Conservation (phyloP, 1,140 invertebrate genomes). For the Drosophila quadrilineata region DNA sequence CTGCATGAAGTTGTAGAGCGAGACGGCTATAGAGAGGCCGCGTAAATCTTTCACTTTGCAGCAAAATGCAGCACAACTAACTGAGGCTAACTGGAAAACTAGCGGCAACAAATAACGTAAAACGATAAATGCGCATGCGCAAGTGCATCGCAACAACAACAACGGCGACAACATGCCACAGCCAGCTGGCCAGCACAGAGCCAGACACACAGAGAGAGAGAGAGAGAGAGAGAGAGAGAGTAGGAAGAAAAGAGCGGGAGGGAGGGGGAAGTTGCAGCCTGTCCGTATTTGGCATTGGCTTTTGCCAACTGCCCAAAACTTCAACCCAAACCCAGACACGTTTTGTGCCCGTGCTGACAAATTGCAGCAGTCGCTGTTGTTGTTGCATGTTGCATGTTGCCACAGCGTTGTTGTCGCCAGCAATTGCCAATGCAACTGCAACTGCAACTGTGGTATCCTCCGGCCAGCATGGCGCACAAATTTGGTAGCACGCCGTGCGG, state of each 20-base stretch:
- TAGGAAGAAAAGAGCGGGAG: too few relatives aligned
- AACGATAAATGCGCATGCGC: conserved; percentile 78
- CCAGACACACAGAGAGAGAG: too few relatives aligned
- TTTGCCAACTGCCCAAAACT: conserved; percentile 69
- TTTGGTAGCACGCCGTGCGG: conserved; percentile 73
- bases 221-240: too few relatives aligned
- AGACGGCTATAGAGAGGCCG: conserved; percentile 57
- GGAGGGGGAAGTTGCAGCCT: conserved; percentile 46
- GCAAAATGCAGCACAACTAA: conserved; percentile 75
- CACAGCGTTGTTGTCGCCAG: conserved; percentile 66
- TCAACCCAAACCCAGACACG: conserved; percentile 61
- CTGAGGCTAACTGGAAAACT: conserved; percentile 76
- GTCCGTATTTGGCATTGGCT: conserved; percentile 76
- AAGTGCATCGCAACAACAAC: conserved; percentile 56
- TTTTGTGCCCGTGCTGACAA: conserved; percentile 68
- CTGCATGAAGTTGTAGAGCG: too few relatives aligned
- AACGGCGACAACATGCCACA: conserved; percentile 12
- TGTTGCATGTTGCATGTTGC: conserved; percentile 44
- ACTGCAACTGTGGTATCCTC: too few relatives aligned
- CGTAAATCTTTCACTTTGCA: conserved; percentile 79
- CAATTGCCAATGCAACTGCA: conserved; percentile 45
- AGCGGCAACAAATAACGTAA: conserved; percentile 77
- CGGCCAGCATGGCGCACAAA: conserved; percentile 69
- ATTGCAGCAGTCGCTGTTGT: conserved; percentile 51
- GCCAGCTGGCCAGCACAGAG: conserved; percentile 53